Base-by-base conservation (phyloP, 2,888 invertebrate genomes). In the Lutraria lutraria region DNA sequence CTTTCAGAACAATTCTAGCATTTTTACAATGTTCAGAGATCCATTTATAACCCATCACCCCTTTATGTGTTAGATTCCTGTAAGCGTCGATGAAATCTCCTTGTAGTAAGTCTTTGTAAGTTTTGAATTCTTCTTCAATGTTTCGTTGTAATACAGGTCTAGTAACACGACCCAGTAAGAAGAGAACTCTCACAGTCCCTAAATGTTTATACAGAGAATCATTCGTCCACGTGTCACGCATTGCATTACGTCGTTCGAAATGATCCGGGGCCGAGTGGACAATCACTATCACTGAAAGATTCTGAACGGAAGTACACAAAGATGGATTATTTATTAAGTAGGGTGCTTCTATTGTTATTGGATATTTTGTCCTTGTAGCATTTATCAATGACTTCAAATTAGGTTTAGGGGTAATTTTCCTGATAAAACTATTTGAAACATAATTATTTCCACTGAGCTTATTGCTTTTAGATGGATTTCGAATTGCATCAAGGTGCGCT, bases 31-130 rank as follows among this genome's bases (percentile, higher is more conserved):
- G 83, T 19, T 90, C 89, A 13, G 93, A 81, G 19, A 94, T 90
- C 95, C 95, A 95, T 53, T 93, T 92, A 63, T 94, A 91, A 12
- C 92, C 95, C 91, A 95, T 89, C 13, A 95, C 92, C 13, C 92
- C 94, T 87, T 95, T 95, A 54, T 92, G 89, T 13, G 94, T 94
- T 0, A 94, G 88, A 87, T 94, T 94, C 81, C 91, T 90, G 83
- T 94, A 93, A 10, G 92, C 88, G 72, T 95, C 95, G 0, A 84
- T 76, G 87, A 95, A 95, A 81, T 94, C 93, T 0, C 95, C 95
- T 81, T 94, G 94, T 12, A 95, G 88, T 21, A 95, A 86, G 53
- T 95, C 95, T 25, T 91, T 87, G 83, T 94, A 87, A 16, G 76
- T 63, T 15, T 86, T 83, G 56, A 89, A 90, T 81, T 95, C 95